These are phyloP conservation scores for Acipenser ruthenus DNA, from an alignment of 2,797 vertebrate species.

Conservation along the genomic window DNA sequence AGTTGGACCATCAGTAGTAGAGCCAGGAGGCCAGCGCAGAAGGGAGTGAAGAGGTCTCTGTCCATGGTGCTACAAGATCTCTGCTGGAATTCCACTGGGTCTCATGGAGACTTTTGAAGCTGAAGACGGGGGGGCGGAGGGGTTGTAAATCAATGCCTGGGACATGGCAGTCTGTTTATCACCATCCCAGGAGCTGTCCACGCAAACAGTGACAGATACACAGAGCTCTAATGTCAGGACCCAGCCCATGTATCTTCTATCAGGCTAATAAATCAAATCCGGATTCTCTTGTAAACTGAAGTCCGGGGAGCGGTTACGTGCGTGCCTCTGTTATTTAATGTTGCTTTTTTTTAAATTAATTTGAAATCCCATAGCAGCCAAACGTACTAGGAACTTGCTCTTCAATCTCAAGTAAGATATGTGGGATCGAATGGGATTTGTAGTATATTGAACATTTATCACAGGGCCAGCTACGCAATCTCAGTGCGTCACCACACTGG, in stretches of 20 bases:
- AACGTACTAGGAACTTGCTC: slow-evolving; percentile 21
- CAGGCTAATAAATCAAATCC: slow-evolving; percentile 31
- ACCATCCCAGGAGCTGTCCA: slow-evolving; percentile 25
- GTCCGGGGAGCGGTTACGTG: background rate
- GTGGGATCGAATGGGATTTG: slow-evolving; percentile 17
- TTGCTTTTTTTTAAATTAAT: background rate
- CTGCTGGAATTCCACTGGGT: slow-evolving; percentile 28
- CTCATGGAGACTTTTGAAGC: slow-evolving; percentile 48
- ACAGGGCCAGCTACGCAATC: slow-evolving; percentile 20
- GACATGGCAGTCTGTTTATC: slow-evolving; percentile 34
- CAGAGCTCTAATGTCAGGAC: slow-evolving; percentile 33
- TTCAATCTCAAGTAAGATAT: slow-evolving; percentile 29
- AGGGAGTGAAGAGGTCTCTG: slow-evolving; percentile 36
- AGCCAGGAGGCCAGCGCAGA: slow-evolving; percentile 45
- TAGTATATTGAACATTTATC: slow-evolving; percentile 27
- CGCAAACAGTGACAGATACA: slow-evolving; percentile 41
- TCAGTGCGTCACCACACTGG: slow-evolving; percentile 24
- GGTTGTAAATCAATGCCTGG: slow-evolving; percentile 46
- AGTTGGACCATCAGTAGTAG: slow-evolving; percentile 48
- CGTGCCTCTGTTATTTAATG: background rate
- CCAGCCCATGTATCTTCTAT: slow-evolving; percentile 44
- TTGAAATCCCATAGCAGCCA: slow-evolving; percentile 16
- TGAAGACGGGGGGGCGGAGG: slow-evolving; percentile 21
- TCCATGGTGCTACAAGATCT: slow-evolving; percentile 43
- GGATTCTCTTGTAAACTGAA: background rate